Base-by-base conservation (phyloP, 2,797 vertebrate species). In the Muraenolepis orangiensis region DNA sequence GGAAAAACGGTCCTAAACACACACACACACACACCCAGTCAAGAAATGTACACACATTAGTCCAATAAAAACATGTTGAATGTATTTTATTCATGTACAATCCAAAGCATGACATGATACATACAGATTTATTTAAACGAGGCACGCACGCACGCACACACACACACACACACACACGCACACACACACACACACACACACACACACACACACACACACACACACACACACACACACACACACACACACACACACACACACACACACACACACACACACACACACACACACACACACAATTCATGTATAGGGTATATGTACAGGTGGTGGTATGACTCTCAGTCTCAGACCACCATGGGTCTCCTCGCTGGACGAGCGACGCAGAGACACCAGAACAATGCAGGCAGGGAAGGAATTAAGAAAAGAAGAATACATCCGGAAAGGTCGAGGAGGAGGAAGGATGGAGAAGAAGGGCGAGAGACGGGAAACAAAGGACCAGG, bases 11-110 rank as follows among this genome's bases (percentile, higher is more conserved):
- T 61, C 23, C 2, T 26, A 11, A 23, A 7, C 5, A 40, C 38
- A 40, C 38, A 40, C 11, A 18, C 40, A 23, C 51, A 23, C 6
- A 23, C 32, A 34, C 32, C 3, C 32, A 4, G 32, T 34, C 32
- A 34, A 4, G 32, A 34, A 26, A 61, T 61, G 8, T 11, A 12
- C 57, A 61, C n/a, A 61, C 57, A 61, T 8, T 1, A 3, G 1
- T 46, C n/a, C 57, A 64, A 8, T 23, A n/a, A 64, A 64, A 64
- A 67, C 29, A 78, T 0, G 2, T 34, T 29, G 46, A 69, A 79
- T 61, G 78, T 83, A 42, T 82, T 92, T 91, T 92, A 89, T 90
- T 90, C 80, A 83, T 82, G 79, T 86, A 87, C 85, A 86, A 23
- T 72, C 7, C 30, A 83, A 87, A 88, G 88, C 81, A 81, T 76